A percentile compares a stretch with the other conserved stretches of the same genome.
These are phyloP conservation scores for Fragum fragum DNA, from an alignment of 2,888 invertebrate genomes.

Conservation along the genomic window DNA sequence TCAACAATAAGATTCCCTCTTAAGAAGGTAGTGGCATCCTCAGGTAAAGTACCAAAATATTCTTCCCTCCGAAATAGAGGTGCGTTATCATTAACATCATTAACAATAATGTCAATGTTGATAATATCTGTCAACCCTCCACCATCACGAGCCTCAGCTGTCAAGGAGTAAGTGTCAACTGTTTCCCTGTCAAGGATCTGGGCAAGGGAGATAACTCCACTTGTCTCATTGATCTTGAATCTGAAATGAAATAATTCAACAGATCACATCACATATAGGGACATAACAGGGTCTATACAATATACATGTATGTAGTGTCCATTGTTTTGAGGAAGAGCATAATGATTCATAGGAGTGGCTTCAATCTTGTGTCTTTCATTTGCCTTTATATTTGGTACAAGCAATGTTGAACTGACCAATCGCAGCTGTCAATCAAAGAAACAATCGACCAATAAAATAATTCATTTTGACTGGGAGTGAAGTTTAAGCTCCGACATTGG, in stretches of 20 bases:
- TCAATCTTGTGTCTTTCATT: too few species aligned
- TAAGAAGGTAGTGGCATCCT: constrained; percentile 92
- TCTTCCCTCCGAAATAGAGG: constrained; percentile 80
- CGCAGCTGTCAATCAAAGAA: too few species aligned
- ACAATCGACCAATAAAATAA: too few species aligned
- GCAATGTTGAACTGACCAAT: too few species aligned
- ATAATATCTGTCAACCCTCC: constrained; percentile 89
- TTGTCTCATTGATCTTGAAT: constrained; percentile 90
- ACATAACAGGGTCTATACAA: too few species aligned
- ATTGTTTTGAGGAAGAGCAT: too few species aligned
- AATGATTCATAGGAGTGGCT: too few species aligned
- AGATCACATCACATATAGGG: too few species aligned
- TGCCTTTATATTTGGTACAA: too few species aligned
- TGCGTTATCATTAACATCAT: constrained; percentile 83
- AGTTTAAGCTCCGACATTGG: too few species aligned
- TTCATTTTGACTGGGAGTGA: too few species aligned
- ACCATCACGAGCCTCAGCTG: constrained; percentile 93
- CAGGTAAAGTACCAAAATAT: constrained; percentile 89
- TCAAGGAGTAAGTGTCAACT: constrained; percentile 93
- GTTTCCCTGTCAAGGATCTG: constrained; percentile 91
- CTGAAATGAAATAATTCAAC: constrained; percentile 74
- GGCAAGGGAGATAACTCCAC: constrained; percentile 91
- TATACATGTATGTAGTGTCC: too few species aligned
- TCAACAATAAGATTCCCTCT: constrained; percentile 92
- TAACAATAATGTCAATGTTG: constrained; percentile 80